phyloP scores from a whole-genome alignment of 2,113 vertebrate genomes.

The Caloenas nicobarica region DNA sequence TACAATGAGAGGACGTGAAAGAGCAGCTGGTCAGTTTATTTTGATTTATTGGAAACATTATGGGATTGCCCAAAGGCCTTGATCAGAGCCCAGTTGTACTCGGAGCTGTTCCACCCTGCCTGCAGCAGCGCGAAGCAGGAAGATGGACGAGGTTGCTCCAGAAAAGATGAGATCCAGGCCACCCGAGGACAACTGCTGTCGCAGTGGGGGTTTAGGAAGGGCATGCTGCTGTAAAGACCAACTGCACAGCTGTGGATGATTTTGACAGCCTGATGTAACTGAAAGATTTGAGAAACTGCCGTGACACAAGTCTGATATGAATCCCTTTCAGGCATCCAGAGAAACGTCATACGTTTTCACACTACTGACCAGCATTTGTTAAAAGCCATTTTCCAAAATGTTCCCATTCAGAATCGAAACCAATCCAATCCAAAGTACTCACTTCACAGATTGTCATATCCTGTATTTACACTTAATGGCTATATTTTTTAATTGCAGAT shows the following conservation, averaged over 20 bases:
- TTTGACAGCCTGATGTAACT: background rate
- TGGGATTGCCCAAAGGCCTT: slow-evolving; percentile 16
- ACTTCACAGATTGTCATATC: background rate
- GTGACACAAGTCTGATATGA: background rate
- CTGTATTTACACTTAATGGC: background rate
- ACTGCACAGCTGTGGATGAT: background rate
- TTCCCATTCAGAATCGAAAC: background rate
- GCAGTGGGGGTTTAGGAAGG: background rate
- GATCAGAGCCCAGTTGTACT: slow-evolving; percentile 7
- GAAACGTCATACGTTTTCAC: background rate
- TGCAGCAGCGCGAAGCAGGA: background rate
- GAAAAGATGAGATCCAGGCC: background rate
- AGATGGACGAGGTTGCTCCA: background rate
- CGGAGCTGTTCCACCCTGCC: background rate
- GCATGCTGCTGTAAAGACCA: background rate
- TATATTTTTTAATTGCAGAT: background rate
- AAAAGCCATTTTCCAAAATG: background rate
- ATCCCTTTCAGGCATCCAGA: background rate
- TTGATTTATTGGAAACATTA: slow-evolving; percentile 42
- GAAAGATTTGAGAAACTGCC: background rate
- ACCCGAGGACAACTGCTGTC: background rate
- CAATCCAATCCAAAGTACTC: background rate
- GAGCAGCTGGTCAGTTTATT: slow-evolving; percentile 41
- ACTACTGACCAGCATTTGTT: background rate
- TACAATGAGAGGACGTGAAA: background rate